Evolutionary conservation across 2,113 vertebrate species (phyloP), one percentile per base, ranked within the genome.

Genomic region (Nicator chloris): DNA sequence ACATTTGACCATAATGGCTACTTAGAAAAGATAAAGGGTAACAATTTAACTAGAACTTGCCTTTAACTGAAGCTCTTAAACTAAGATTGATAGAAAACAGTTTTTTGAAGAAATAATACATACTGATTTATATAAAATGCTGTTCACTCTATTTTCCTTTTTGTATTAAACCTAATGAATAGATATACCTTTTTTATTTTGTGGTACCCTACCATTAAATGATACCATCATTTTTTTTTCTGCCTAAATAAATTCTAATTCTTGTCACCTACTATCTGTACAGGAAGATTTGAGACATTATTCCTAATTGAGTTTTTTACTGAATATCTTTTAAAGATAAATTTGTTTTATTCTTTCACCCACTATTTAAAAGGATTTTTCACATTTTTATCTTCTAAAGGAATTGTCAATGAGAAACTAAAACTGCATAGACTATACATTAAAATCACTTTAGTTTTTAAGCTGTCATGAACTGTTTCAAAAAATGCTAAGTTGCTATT

Each of bases 361-460:
- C 95, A 97, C 98, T 98, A 98, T 98, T 98, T 98, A 98, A 98
- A 98, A 98, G 98, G 98, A 97, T 98, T 99, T 97, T 98, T 98
- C 97, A 97, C 98, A 98, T 98, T 98, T 98, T 98, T 98, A 98
- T 98, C 97, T 98, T 98, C 97, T 97, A 98, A 98, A 98, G 97
- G 97, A 98, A 98, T 98, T 98, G 98, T 98, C 98, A 98, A 98
- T 98, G 98, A 98, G 98, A 97, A 98, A 98, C 96, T 98, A 98
- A 98, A 98, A 98, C 98, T 98, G 96, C 97, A 86, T 96, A 98
- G 98, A 98, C 97, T 98, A 98, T 98, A 98, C 98, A 99, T 99
- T 99, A 98, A 98, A 98, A 98, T 98, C 98, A 98, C 98, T 98
- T 98, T 98, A 98, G 98, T 98, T 98, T 98, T 98, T 98, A 98